Conservation (phyloP, 2,797 vertebrate genomes). For the Xenops minutus region DNA sequence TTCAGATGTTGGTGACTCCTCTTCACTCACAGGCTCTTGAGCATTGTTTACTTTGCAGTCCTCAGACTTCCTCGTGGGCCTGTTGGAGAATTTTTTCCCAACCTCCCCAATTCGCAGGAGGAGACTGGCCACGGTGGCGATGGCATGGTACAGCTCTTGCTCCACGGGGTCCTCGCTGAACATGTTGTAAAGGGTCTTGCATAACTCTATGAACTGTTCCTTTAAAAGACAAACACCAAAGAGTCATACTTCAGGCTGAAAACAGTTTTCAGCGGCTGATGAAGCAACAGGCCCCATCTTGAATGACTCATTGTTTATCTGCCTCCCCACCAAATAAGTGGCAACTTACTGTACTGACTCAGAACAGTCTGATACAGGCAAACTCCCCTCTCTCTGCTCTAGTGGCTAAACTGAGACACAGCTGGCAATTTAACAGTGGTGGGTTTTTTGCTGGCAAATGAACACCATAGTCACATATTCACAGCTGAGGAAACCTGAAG, state of each 20-base stretch:
- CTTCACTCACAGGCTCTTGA: conserved; percentile 57
- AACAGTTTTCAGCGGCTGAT: neutral
- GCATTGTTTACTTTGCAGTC: conserved; percentile 12
- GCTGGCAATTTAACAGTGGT: neutral
- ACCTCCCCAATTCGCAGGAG: conserved; percentile 93
- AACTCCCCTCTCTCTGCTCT: neutral
- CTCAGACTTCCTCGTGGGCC: conserved; percentile 68
- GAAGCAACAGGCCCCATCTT: neutral
- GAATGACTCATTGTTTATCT: neutral
- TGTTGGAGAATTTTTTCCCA: conserved; percentile 89
- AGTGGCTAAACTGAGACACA: neutral
- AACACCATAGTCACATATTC: neutral
- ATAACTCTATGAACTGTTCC: conserved; percentile 98
- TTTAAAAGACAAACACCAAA: conserved; percentile 61
- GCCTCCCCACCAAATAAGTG: neutral
- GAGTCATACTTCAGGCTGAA: neutral
- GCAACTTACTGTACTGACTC: neutral
- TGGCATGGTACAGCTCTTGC: conserved; percentile 93
- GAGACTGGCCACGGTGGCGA: conserved; percentile 94
- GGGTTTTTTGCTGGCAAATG: neutral
- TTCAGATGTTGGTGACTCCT: conserved; percentile 58
- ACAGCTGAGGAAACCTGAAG: neutral
- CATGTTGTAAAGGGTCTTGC: conserved; percentile 98
- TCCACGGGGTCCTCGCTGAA: conserved; percentile 91
- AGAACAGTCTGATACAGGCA: neutral